phyloP scores from a whole-genome alignment of 2,797 vertebrate genomes.

The Sebastes matsubarae region DNA sequence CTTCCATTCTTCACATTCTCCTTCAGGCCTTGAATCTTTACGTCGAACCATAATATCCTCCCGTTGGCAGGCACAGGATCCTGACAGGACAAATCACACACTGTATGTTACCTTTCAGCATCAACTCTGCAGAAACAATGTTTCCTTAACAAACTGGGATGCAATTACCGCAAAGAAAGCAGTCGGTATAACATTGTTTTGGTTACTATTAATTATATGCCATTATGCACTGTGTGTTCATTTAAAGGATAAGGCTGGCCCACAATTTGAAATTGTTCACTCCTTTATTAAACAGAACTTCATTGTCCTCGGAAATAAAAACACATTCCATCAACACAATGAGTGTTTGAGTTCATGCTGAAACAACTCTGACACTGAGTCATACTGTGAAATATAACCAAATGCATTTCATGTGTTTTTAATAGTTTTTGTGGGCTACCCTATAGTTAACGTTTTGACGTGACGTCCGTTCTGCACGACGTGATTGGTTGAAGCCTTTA shows the following conservation, averaged over 20 bases:
- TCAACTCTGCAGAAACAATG: neutral
- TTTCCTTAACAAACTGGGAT: neutral
- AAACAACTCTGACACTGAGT: neutral
- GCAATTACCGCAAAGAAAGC: neutral
- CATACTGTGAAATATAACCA: neutral
- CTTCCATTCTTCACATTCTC: slow-evolving; percentile 1
- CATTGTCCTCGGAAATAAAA: neutral
- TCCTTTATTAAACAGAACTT: neutral
- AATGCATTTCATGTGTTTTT: neutral
- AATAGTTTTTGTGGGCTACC: neutral
- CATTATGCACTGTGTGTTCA: neutral
- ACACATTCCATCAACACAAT: neutral
- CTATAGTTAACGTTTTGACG: too few relatives aligned
- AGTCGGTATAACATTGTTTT: neutral
- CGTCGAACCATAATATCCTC: slow-evolving; percentile 81
- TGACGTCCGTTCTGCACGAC: too few relatives aligned
- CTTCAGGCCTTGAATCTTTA: slow-evolving; percentile 54
- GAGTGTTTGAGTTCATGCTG: neutral
- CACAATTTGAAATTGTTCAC: neutral
- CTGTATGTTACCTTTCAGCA: neutral
- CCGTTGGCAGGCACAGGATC: slow-evolving; percentile 85
- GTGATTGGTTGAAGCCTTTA: too few relatives aligned
- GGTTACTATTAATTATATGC: neutral
- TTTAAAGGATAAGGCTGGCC: neutral
- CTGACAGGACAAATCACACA: slow-evolving; percentile 68